A percentile compares a stretch with the other conserved stretches of the same genome.
These are phyloP conservation scores for Cherax destructor DNA, from an alignment of 1,140 invertebrate genomes.

Conservation along the genomic window DNA sequence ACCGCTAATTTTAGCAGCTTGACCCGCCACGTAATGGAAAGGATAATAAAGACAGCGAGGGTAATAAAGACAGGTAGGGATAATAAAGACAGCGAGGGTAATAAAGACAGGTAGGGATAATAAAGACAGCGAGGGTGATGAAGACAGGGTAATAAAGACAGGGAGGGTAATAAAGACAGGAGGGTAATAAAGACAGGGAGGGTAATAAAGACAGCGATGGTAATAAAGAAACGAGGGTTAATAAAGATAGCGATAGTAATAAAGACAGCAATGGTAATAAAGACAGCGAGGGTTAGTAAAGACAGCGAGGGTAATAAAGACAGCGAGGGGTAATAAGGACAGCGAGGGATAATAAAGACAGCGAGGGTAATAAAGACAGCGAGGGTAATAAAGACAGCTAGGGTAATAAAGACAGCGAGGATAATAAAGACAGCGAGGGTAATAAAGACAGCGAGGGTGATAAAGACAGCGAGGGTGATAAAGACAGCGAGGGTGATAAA, in stretches of 20 bases:
- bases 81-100: background rate
- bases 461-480: too few relatives aligned
- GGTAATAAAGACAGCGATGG: background rate
- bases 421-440: too few relatives aligned
- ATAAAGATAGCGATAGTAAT: background rate
- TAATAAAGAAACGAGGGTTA: conserved; percentile 3
- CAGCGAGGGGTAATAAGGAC: too few relatives aligned
- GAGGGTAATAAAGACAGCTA: too few relatives aligned
- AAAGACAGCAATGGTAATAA: background rate
- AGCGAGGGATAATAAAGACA: too few relatives aligned
- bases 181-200: background rate
- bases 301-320: background rate
- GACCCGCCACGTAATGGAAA: background rate
- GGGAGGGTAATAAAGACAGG: background rate
- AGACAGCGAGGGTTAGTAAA: background rate
- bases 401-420: too few relatives aligned
- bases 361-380: too few relatives aligned
- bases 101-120: background rate
- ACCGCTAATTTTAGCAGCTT: background rate
- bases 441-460: too few relatives aligned
- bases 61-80: background rate
- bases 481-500: too few relatives aligned
- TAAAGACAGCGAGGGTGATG: background rate
- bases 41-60: background rate
- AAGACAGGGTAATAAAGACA: background rate